phyloP scores from a whole-genome alignment of 2,888 invertebrate species.

The Hirtodrosophila cameraria region DNA sequence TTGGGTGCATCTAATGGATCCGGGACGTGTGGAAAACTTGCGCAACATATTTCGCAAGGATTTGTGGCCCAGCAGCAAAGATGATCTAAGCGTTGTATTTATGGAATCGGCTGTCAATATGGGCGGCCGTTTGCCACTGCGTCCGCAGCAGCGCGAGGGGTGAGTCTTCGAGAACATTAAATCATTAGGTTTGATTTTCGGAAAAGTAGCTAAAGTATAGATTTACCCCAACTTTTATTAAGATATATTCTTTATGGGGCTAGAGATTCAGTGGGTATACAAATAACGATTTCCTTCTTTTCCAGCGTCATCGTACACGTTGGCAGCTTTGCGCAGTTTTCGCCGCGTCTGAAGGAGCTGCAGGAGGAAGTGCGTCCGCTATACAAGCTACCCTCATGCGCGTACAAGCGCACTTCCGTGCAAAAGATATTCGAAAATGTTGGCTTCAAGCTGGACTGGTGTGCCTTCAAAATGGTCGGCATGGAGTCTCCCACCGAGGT shows the following conservation, averaged over 20 bases:
- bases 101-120: constrained; percentile 93
- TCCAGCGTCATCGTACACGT: constrained; percentile 90
- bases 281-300: neutral
- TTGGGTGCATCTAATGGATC: constrained; percentile 93
- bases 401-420: constrained; percentile 93
- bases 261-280: too few relatives aligned
- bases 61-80: constrained; percentile 91
- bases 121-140: constrained; percentile 92
- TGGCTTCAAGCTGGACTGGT: constrained; percentile 94
- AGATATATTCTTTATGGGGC: too few relatives aligned
- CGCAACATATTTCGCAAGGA: constrained; percentile 91
- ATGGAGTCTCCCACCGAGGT: constrained; percentile 82
- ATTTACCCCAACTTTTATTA: too few relatives aligned
- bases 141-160: constrained; percentile 95
- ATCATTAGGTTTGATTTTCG: too few relatives aligned
- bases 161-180: constrained; percentile 37
- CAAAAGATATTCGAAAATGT: constrained; percentile 92
- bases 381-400: constrained; percentile 91
- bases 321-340: constrained; percentile 91
- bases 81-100: constrained; percentile 92
- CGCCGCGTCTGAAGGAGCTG: constrained; percentile 84
- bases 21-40: constrained; percentile 88
- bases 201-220: too few relatives aligned
- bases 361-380: constrained; percentile 93
- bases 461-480: constrained; percentile 91